phyloP scores from a whole-genome alignment of 2,888 invertebrate genomes.

The Ptilodon capucinus region DNA sequence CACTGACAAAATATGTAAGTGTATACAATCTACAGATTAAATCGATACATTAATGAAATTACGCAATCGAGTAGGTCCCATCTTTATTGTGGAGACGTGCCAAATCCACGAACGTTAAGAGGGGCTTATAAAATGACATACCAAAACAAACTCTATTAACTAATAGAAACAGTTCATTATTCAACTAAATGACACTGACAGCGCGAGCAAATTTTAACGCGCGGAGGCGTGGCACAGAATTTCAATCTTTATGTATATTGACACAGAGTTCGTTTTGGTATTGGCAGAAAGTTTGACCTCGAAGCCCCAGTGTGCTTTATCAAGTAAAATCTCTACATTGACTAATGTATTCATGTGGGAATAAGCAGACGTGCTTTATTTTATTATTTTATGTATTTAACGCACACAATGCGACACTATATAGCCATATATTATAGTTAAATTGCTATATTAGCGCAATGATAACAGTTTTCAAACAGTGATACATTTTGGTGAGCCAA shows the following conservation, averaged over 20 bases:
- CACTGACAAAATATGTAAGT: background rate
- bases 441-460: slow-evolving; percentile 14
- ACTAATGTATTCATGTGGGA: slow-evolving; percentile 2
- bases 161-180: no score
- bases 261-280: no score
- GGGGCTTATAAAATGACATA: no score
- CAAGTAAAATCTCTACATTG: background rate
- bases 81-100: background rate
- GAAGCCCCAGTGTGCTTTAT: no score
- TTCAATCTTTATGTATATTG: no score
- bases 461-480: slow-evolving; percentile 22
- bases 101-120: background rate
- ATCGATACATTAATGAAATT: background rate
- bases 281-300: no score
- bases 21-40: background rate
- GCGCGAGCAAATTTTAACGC: no score
- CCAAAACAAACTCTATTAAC: no score
- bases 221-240: no score
- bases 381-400: slow-evolving; percentile 23
- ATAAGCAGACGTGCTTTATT: slow-evolving; percentile 4
- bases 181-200: no score
- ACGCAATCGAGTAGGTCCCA: background rate
- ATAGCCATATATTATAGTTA: slow-evolving; percentile 21
- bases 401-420: slow-evolving; percentile 15
- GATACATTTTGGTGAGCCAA: slow-evolving; percentile 15